Conservation (phyloP, 1,140 invertebrate species). For the Drosophila biarmipes region DNA sequence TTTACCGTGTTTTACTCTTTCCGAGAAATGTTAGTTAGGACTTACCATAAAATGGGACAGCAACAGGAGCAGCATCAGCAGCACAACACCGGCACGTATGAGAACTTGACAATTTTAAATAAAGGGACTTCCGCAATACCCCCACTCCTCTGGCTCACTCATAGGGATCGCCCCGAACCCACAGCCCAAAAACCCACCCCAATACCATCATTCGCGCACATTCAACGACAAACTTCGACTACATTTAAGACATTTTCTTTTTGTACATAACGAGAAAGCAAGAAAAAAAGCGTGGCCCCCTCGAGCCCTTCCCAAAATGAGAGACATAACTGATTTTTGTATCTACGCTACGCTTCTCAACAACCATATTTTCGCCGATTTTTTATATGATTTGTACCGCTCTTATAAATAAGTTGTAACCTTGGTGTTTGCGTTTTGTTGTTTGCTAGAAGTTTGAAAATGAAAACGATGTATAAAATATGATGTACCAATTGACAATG, state of each 20-base stretch:
- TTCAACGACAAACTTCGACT: conserved; percentile 68
- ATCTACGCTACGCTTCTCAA: conserved; percentile 48
- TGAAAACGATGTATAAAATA: conserved; percentile 79
- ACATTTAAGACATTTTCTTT: conserved; percentile 68
- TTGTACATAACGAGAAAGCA: conserved; percentile 67
- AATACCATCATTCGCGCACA: conserved; percentile 63
- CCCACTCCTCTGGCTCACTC: conserved; percentile 33
- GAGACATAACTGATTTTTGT: conserved; percentile 79
- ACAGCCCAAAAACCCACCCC: conserved; percentile 4
- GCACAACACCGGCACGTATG: conserved; percentile 45
- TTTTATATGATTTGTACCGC: conserved; percentile 60
- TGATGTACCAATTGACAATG: conserved; percentile 82
- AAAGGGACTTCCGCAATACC: conserved; percentile 76
- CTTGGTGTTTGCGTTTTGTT: conserved; percentile 76
- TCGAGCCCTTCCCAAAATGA: conserved; percentile 48
- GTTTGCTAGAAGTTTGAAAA: conserved; percentile 73
- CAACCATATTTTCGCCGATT: conserved; percentile 51
- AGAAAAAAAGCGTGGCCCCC: conserved; percentile 44
- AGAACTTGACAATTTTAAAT: conserved; percentile 68
- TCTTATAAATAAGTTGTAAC: conserved; percentile 66
- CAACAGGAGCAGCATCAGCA: conserved; percentile 70
- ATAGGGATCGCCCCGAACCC: conserved; percentile 11
- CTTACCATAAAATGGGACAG: conserved; percentile 77
- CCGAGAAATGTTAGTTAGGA: conserved; percentile 76
- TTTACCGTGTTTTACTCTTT: conserved; percentile 68